phyloP scores from a whole-genome alignment of 2,113 vertebrate species.

The Crotophaga sulcirostris region DNA sequence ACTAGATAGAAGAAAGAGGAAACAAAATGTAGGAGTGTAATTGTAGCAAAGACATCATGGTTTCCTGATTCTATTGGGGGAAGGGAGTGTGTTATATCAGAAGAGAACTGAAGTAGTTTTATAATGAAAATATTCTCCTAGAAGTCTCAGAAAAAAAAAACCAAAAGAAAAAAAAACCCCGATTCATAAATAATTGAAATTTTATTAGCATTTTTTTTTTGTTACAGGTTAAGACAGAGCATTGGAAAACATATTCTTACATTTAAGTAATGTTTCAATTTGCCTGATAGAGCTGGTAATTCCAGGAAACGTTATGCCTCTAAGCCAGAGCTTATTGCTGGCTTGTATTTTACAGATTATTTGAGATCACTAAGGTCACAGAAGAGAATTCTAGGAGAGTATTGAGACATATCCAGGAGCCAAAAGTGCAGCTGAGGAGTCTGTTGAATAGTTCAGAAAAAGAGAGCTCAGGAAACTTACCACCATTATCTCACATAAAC shows the following conservation, averaged over 20 bases:
- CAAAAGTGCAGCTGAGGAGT: background rate
- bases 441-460: background rate
- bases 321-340: background rate
- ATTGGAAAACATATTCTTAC: background rate
- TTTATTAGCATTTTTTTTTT: background rate
- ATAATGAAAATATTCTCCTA: background rate
- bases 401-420: background rate
- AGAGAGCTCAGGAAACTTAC: background rate
- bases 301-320: background rate
- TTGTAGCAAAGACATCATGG: background rate
- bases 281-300: background rate
- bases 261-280: background rate
- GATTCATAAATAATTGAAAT: background rate
- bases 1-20: background rate
- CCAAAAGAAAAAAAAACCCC: background rate
- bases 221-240: background rate
- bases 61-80: background rate
- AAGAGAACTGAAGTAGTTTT: background rate
- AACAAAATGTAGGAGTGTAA: background rate
- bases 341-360: background rate
- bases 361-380: background rate
- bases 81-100: too few relatives aligned
- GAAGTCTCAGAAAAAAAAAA: background rate
- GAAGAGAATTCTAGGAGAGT: background rate
- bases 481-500: background rate